Base-by-base conservation (phyloP, 2,797 vertebrate genomes). In the Acridotheres tristis region DNA sequence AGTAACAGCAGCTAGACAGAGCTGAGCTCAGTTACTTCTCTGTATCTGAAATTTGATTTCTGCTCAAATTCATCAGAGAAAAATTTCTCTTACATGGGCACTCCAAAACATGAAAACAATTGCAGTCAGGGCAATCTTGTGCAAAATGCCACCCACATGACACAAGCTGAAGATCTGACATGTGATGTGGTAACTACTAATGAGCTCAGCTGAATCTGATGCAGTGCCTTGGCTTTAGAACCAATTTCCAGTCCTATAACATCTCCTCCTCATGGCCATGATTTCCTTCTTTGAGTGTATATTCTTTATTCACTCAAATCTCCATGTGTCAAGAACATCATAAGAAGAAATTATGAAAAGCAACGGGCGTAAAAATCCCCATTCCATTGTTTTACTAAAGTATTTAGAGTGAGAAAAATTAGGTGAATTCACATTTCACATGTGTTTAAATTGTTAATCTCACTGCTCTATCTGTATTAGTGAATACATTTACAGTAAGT, bases 361-460 rank as follows among this genome's bases (percentile, higher is more conserved):
- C 74, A 93, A 77, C 1, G 11, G 80, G 93, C 15, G 1, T 77
- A 81, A 94, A 96, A 95, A 81, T 87, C 54, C 36, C n/a, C n/a
- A 68, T 75, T 90, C 69, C 61, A 57, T 36, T 94, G n/a, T 88
- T 96, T 85, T 83, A 81, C 85, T 87, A 90, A 74, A 80, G 29
- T 19, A 2, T 92, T 96, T 96, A 94, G 68, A 54, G n/a, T 96
- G 80, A 93, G 63, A 90, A 96, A 92, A 95, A 90, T 94, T 94
- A 96, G 84, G 59, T 6, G 71, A 91, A 93, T 89, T 96, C 85
- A 96, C 40, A 89, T 94, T 97, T 96, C 88, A 95, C 72, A 79
- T 95, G 45, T 81, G 89, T 88, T 96, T 95, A 96, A 96, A 93
- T 90, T 86, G 72, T 68, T 94, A 91, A 95, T 95, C 90, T 92